Evolutionary conservation across 2,113 vertebrate genomes (phyloP).

Genomic region (Nothoprocta pentlandii): DNA sequence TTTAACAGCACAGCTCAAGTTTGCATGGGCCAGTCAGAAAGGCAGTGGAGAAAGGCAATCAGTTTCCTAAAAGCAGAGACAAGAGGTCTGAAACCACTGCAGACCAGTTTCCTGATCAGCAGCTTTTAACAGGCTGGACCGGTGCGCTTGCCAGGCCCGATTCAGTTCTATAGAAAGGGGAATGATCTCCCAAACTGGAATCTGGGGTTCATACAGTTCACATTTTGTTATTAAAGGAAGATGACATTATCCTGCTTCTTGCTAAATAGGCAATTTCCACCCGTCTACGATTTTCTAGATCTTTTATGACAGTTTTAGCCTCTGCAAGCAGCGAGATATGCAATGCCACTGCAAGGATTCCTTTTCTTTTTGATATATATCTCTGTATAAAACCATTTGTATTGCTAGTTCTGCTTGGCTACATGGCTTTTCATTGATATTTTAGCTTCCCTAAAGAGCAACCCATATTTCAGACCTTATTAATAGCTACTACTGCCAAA

Average conservation of each 20-base stretch:
- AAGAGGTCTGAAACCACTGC: background rate
- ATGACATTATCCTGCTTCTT: background rate
- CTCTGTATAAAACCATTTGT: background rate
- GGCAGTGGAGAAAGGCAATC: no score
- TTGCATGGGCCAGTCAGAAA: background rate
- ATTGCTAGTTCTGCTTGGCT: background rate
- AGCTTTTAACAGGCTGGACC: background rate
- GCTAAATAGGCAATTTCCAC: background rate
- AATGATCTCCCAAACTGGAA: background rate
- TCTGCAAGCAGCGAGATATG: background rate
- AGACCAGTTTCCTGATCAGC: background rate
- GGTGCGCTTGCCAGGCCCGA: background rate
- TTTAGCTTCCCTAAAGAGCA: background rate
- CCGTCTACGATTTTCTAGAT: background rate
- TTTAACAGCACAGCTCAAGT: background rate
- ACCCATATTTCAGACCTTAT: background rate
- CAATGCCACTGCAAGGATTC: background rate
- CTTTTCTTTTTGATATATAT: background rate
- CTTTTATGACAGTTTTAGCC: background rate
- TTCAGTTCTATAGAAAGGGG: background rate
- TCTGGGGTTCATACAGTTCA: accelerated
- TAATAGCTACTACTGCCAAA: background rate
- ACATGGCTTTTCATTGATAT: background rate
- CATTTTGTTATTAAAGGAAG: background rate
- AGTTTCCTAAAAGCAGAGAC: background rate